Evolutionary conservation across 2,888 invertebrate species (phyloP).

Genomic region (Lepetodrilus schrolli): DNA sequence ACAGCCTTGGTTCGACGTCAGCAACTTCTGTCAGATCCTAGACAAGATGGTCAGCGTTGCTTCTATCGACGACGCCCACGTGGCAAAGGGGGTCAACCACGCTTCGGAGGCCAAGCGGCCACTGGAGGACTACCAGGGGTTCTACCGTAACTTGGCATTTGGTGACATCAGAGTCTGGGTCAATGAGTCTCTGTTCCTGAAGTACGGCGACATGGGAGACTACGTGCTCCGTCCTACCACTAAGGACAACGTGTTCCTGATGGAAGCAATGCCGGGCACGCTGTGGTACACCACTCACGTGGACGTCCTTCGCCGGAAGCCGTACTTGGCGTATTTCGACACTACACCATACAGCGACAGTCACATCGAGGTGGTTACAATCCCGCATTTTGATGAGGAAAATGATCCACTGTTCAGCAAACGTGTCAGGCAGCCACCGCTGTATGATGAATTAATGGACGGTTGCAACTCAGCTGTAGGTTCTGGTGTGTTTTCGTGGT

Average conservation of each 20-base stretch:
- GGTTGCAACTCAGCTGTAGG: constrained; percentile 89
- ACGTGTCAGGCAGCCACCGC: constrained; percentile 80
- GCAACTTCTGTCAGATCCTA: constrained; percentile 31
- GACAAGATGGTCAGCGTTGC: constrained; percentile 34
- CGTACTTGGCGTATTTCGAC: constrained; percentile 36
- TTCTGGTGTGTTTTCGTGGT: constrained; percentile 88
- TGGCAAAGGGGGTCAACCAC: background rate
- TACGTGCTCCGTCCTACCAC: constrained; percentile 38
- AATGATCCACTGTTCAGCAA: constrained; percentile 40
- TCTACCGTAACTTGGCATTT: constrained; percentile 41
- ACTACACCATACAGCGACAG: constrained; percentile 30
- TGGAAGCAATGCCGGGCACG: constrained; percentile 33
- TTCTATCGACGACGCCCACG: background rate
- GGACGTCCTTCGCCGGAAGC: constrained; percentile 36
- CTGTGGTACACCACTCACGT: constrained; percentile 45
- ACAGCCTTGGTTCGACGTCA: constrained; percentile 27
- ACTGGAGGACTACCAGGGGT: constrained; percentile 36
- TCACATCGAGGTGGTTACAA: constrained; percentile 37
- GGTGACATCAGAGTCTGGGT: constrained; percentile 40
- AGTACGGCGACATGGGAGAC: constrained; percentile 41
- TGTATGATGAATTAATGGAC: constrained; percentile 87
- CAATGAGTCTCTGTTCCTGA: constrained; percentile 36
- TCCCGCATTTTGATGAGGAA: constrained; percentile 44
- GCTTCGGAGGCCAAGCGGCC: constrained; percentile 10
- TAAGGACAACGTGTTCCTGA: constrained; percentile 41